Evolutionary conservation across 2,113 vertebrate species (phyloP).

Genomic region (Eupsittula cactorum): DNA sequence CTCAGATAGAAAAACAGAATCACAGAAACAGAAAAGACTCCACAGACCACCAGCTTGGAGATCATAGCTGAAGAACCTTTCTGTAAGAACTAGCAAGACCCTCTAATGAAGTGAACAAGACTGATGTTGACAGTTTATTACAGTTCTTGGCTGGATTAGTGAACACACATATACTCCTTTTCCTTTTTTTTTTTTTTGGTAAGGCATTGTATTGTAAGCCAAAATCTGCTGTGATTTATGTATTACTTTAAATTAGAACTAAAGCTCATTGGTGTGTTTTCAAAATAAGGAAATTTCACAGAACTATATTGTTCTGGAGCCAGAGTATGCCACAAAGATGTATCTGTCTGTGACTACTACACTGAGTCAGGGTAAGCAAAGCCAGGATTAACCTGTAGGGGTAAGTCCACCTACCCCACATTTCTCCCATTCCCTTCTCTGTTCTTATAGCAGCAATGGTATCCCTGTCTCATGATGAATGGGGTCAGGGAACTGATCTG

Average conservation of each 20-base stretch:
- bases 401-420: not conserved
- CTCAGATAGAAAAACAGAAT: slow-evolving; percentile 47
- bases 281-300: not conserved
- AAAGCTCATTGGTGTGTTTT: not conserved
- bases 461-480: not conserved
- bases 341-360: not conserved
- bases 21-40: slow-evolving; percentile 30
- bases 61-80: slow-evolving; percentile 6
- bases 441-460: not conserved
- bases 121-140: slow-evolving; percentile 53
- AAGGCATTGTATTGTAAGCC: slow-evolving; percentile 35
- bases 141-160: slow-evolving; percentile 34
- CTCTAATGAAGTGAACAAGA: slow-evolving; percentile 41
- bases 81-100: slow-evolving; percentile 16
- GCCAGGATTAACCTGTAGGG: not conserved
- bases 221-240: slow-evolving; percentile 41
- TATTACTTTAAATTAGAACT: not conserved
- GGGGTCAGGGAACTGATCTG: not conserved
- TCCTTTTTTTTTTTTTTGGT: not conserved
- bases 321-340: not conserved
- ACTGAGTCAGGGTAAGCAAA: not conserved
- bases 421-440: not conserved
- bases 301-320: not conserved
- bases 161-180: not conserved
- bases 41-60: slow-evolving; percentile 19